Evolutionary conservation across 92 coral and sea anemone species (phyloP).

Genomic region (Zoanthus solanderi): DNA sequence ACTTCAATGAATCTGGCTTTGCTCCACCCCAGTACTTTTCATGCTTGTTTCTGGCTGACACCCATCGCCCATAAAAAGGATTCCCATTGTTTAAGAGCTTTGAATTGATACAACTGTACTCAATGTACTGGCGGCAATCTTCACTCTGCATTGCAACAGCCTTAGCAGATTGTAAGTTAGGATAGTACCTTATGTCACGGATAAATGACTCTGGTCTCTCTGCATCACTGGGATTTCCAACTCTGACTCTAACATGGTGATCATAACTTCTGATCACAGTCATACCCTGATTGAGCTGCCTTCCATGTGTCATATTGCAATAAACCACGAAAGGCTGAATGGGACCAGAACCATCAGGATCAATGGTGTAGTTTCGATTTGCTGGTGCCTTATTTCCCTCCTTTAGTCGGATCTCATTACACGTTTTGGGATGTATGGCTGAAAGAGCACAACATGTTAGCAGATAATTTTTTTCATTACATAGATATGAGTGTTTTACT

Average conservation of each 20-base stretch:
- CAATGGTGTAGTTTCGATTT: slow-evolving; percentile 67
- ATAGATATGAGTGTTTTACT: too few species aligned
- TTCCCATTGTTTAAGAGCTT: slow-evolving; percentile 55
- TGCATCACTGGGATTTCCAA: slow-evolving; percentile 50
- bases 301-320: slow-evolving; percentile 77
- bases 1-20: slow-evolving; percentile 52
- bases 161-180: slow-evolving; percentile 61
- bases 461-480: too few species aligned
- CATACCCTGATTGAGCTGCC: slow-evolving; percentile 57
- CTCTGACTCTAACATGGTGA: slow-evolving; percentile 47
- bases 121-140: slow-evolving; percentile 74
- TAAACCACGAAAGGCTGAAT: slow-evolving; percentile 55
- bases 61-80: slow-evolving; percentile 78
- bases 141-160: slow-evolving; percentile 81
- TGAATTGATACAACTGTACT: slow-evolving; percentile 79
- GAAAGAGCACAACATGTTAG: neutral
- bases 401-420: slow-evolving; percentile 53
- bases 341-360: slow-evolving; percentile 88
- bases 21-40: slow-evolving; percentile 88
- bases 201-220: slow-evolving; percentile 52
- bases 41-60: slow-evolving; percentile 70
- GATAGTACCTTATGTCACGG: slow-evolving; percentile 68
- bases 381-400: neutral
- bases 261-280: slow-evolving; percentile 59
- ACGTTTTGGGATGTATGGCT: slow-evolving; percentile 65